Evolutionary conservation across 2,888 invertebrate species (phyloP).

Genomic region (Polydrusus tereticollis): DNA sequence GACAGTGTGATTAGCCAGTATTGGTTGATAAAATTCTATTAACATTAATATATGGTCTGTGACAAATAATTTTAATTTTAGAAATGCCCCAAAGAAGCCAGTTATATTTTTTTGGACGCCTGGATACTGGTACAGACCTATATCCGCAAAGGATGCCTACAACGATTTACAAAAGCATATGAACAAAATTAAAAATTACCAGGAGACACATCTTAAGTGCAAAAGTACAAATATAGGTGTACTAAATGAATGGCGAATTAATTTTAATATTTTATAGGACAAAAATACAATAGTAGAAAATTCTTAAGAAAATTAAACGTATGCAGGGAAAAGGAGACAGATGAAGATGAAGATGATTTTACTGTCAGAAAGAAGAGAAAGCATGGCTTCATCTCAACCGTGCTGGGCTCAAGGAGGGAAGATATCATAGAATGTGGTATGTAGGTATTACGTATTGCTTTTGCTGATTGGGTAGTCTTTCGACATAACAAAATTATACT

Average conservation of each 20-base stretch:
- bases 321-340: conserved; percentile 43
- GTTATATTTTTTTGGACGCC: conserved; percentile 71
- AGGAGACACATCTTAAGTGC: conserved; percentile 46
- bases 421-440: conserved; percentile 45
- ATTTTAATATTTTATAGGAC: conserved; percentile 36
- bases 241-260: not conserved
- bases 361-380: conserved; percentile 47
- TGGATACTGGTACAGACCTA: conserved; percentile 70
- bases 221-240: conserved; percentile 45
- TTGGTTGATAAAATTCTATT: no score
- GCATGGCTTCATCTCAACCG: conserved; percentile 51
- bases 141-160: conserved; percentile 67
- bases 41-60: no score
- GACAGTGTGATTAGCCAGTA: no score
- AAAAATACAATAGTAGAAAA: conserved; percentile 44
- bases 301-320: conserved; percentile 49
- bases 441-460: not conserved
- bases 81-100: conserved; percentile 59
- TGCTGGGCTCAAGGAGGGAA: conserved; percentile 49
- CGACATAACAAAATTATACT: not conserved
- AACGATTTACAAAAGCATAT: conserved; percentile 65
- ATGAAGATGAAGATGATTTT: conserved; percentile 52
- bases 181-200: conserved; percentile 52
- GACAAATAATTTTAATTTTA: no score
- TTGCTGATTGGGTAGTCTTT: not conserved